Base-by-base conservation (phyloP, 2,888 invertebrate genomes). In the Dicycla oo region DNA sequence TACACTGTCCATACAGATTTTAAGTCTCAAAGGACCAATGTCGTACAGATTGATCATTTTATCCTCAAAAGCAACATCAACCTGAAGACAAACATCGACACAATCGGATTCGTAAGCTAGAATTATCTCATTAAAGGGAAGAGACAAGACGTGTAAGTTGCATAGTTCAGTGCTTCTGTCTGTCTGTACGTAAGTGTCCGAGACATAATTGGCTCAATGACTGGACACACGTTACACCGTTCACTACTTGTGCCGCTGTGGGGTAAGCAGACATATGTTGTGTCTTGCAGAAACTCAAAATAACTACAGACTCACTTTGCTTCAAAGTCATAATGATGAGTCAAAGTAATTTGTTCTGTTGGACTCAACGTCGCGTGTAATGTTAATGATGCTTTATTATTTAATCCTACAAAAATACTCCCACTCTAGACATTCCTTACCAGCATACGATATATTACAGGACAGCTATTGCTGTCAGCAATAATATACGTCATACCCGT, bases 141-240 rank as follows among this genome's bases (percentile, higher is more conserved):
- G 82, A 77, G 77, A 79, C 76, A 78, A 83, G 81, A 69, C 86
- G 45, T 86, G 86, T 86, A 61, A 58, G 73, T 57, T 86, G 79
- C 79, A 84, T 84, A 83, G 73, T 83, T 81, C 62, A 84, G 78
- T 71, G 63, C 58, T 58, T 64, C 80, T 68, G 76, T 77, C 80
- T 20, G 61, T 71, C 81, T 73, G 83, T 68, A 76, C 76, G 75
- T 75, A 84, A 75, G 73, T 73, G 76, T 76, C 67, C 40, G 67
- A 67, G 63, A 73, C 75, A 73, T 85, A 85, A 85, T 84, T 84
- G 84, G 65, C 78, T 71, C 74, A 81, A 74, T 78, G 84, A 77
- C 78, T 74, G 69, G 86, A 83, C 84, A 84, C 61, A 72, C 73
- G 65, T 78, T 75, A 78, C 70, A 73, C 60, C 60, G 64, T 38